Base-by-base conservation (phyloP, 2,888 invertebrate species). In the Acronicta leporina region DNA sequence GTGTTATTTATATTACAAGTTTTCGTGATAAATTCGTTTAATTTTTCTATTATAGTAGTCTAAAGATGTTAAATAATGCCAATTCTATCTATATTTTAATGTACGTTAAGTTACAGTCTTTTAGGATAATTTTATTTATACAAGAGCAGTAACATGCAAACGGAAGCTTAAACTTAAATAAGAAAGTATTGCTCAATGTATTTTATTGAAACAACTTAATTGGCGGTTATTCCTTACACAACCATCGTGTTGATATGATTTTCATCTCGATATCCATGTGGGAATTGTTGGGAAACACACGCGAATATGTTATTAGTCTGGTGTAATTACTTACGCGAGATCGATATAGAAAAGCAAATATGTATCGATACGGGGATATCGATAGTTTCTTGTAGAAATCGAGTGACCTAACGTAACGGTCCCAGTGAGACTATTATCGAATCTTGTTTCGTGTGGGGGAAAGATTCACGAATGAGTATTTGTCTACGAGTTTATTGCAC, bases 361-460 rank as follows among this genome's bases (percentile, higher is more conserved):
- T 81, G 81, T 87, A 81, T 81, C 79, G 82, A 79, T 82, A 81
- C 74, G 67, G 77, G 69, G 69, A 67, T 71, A 75, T 79, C 75
- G 73, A 75, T 80, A 73, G 78, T 76, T 78, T 80, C 75, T 81
- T 72, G 80, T 81, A 83, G 87, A 85, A 86, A 89, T 87, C 81
- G 85, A 89, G 85, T 87, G 87, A 86, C 84, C 87, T 79, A 80
- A 80, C 81, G 79, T 79, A 85, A 87, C 81, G 83, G 86, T 77
- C 87, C 87, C 86, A 79, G 71, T 75, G 87, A 86, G 87, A 87
- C 88, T 87, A 87, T 87, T 87, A 85, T 82, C 85, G 83, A 84
- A 84, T 83, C 83, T 82, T 80, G 81, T 85, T 84, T 85, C 84
- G 82, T 79, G 81, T 55, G 70, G 66, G 73, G 79, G 73, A 83